A percentile compares a stretch with the other conserved stretches of the same genome.
Conservation (phyloP, 2,113 vertebrate species). For the Probosciger aterrimus region DNA sequence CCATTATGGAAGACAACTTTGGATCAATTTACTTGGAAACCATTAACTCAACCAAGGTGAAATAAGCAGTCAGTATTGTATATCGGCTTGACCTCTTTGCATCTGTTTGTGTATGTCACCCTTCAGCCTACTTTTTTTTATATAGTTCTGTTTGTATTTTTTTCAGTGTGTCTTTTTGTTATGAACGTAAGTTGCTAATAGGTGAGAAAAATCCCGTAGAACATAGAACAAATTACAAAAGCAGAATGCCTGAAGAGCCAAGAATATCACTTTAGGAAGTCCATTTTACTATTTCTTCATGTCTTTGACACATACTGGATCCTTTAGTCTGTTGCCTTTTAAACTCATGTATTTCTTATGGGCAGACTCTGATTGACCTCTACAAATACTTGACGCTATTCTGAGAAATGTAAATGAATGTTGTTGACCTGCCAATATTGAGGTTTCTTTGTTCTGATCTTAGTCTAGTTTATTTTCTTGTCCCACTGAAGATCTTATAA, state of each 20-base stretch:
- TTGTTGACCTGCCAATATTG: not conserved
- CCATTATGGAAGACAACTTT: slow-evolving; percentile 23
- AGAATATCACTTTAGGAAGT: not conserved
- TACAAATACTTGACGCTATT: not conserved
- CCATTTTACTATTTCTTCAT: not conserved
- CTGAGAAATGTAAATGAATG: not conserved
- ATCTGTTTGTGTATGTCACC: not conserved
- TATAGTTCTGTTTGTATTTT: not conserved
- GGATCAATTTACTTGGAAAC: slow-evolving; percentile 39
- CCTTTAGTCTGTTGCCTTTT: not conserved
- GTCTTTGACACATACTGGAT: not conserved
- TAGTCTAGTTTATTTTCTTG: not conserved
- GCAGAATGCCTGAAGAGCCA: not conserved
- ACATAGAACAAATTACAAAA: not conserved
- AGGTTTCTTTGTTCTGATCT: not conserved
- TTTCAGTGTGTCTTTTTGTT: not conserved
- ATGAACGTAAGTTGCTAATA: not conserved
- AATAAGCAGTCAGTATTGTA: not conserved
- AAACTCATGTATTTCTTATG: not conserved
- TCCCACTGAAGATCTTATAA: not conserved
- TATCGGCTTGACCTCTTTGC: slow-evolving; percentile 36
- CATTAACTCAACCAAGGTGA: slow-evolving; percentile 37
- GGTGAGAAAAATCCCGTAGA: not conserved
- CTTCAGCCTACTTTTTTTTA: slow-evolving; percentile 42
- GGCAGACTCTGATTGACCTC: not conserved